phyloP scores from a whole-genome alignment of 1,140 invertebrate genomes.

The Panagrolaimus sp. region DNA sequence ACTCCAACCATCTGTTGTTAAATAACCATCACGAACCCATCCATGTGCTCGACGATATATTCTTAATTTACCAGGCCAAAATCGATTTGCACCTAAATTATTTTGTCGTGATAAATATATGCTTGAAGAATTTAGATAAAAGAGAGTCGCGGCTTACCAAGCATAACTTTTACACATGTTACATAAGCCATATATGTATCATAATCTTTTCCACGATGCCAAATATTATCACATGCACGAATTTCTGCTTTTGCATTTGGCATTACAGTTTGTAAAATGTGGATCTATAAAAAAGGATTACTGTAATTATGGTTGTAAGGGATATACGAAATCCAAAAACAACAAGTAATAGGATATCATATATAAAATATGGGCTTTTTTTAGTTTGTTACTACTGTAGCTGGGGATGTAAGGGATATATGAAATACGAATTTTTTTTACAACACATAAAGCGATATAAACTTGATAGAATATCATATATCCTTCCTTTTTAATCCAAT shows the following conservation, averaged over 20 bases:
- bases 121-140: too few relatives aligned
- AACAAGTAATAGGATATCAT: too few relatives aligned
- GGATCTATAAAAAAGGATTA: conserved; percentile 29
- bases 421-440: too few relatives aligned
- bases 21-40: conserved; percentile 45
- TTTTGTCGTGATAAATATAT: too few relatives aligned
- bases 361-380: too few relatives aligned
- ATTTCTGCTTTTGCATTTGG: conserved; percentile 38
- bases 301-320: not conserved
- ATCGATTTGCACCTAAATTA: conserved; percentile 32
- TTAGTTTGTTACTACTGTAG: too few relatives aligned
- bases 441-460: too few relatives aligned
- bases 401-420: too few relatives aligned
- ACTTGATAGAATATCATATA: too few relatives aligned
- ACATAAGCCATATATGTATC: conserved; percentile 49
- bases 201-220: conserved; percentile 36
- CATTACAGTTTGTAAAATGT: conserved; percentile 43
- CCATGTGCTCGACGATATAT: conserved; percentile 32
- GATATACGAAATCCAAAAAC: too few relatives aligned
- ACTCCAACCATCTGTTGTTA: conserved; percentile 38
- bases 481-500: too few relatives aligned
- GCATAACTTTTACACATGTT: conserved; percentile 39
- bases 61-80: conserved; percentile 37
- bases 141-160: too few relatives aligned
- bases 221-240: conserved; percentile 39